A percentile compares a stretch with the other conserved stretches of the same genome.
phyloP scores from a whole-genome alignment of 2,113 vertebrate genomes.

The Hippocampus comes region DNA sequence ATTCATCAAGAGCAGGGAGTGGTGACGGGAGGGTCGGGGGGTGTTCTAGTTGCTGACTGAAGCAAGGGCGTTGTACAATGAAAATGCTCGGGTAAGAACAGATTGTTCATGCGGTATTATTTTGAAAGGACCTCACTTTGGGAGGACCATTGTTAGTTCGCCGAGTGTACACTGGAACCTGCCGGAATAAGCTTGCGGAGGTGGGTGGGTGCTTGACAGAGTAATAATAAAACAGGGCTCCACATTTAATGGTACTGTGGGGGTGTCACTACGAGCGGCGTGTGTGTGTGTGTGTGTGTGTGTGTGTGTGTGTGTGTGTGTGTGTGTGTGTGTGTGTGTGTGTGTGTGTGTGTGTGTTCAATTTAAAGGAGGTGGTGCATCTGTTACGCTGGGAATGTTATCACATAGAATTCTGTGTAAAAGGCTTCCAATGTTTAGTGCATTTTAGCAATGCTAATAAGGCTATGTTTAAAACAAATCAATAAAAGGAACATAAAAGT shows the following conservation, averaged over 20 bases:
- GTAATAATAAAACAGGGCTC: constrained; percentile 69
- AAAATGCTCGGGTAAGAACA: constrained; percentile 49
- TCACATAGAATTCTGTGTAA: background rate
- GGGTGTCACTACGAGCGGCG: constrained; percentile 24
- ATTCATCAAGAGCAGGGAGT: constrained; percentile 52
- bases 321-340: background rate
- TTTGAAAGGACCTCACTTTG: constrained; percentile 34
- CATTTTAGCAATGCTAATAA: background rate
- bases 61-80: constrained; percentile 62
- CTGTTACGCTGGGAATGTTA: background rate
- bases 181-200: constrained; percentile 36
- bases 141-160: constrained; percentile 29
- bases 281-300: background rate
- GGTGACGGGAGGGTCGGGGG: constrained; percentile 25
- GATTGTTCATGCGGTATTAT: constrained; percentile 47
- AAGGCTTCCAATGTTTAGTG: background rate
- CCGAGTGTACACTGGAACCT: constrained; percentile 29
- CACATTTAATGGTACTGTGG: constrained; percentile 61
- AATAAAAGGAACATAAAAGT: background rate
- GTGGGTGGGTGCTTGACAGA: constrained; percentile 33
- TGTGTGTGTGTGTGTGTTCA: background rate
- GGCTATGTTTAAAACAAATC: background rate
- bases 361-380: background rate
- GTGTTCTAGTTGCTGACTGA: constrained; percentile 32
- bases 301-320: background rate